phyloP scores from a whole-genome alignment of 2,797 vertebrate species.

The Phalanger gymnotis region DNA sequence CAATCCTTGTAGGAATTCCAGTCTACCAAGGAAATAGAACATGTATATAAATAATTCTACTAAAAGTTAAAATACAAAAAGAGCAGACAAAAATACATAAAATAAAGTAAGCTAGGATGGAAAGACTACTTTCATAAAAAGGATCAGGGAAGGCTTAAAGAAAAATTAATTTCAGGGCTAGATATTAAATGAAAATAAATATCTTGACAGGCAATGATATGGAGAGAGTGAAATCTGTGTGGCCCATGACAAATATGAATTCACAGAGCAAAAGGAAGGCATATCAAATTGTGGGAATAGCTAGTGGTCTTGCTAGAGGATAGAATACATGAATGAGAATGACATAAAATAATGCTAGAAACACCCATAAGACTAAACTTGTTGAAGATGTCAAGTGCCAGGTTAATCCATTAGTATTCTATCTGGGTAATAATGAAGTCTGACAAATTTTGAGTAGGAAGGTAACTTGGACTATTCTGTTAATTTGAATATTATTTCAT shows the following conservation, averaged over 20 bases:
- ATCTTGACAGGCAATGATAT: neutral
- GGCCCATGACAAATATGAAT: neutral
- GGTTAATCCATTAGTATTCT: neutral
- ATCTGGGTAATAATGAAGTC: neutral
- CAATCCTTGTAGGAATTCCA: neutral
- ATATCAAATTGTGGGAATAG: neutral
- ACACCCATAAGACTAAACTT: neutral
- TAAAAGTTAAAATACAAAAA: neutral
- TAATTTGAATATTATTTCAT: neutral
- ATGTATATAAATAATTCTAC: neutral
- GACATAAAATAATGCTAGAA: neutral
- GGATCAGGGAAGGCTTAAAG: neutral
- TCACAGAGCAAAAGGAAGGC: neutral
- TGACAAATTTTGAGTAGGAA: neutral
- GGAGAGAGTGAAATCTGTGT: neutral
- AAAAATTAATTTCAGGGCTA: neutral
- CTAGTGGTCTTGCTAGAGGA: no score
- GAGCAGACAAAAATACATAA: neutral
- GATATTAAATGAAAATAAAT: neutral
- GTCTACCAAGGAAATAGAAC: neutral
- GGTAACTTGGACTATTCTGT: neutral
- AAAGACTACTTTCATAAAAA: neutral
- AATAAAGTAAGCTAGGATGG: neutral
- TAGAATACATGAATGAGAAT: neutral
- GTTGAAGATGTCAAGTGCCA: neutral